phyloP scores from a whole-genome alignment of 2,797 vertebrate species.

The Xyrichtys novacula region DNA sequence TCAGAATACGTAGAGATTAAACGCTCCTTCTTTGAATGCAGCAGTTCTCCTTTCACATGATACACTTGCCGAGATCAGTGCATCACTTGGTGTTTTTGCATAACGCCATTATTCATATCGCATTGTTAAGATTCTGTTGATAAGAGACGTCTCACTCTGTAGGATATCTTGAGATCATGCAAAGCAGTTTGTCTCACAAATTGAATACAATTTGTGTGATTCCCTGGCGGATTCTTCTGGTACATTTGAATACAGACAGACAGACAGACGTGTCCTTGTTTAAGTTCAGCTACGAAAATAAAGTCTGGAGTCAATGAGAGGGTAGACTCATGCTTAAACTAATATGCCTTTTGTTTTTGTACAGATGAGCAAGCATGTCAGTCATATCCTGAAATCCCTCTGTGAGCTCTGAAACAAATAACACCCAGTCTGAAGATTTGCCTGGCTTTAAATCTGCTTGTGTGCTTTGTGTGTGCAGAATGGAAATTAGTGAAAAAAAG shows the following conservation, averaged over 20 bases:
- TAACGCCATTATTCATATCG: constrained; percentile 20
- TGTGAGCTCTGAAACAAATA: constrained; percentile 36
- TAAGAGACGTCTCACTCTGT: constrained; percentile 19
- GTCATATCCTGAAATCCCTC: constrained; percentile 50
- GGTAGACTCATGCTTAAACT: constrained; percentile 32
- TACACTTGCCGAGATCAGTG: constrained; percentile 39
- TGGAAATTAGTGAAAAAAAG: constrained; percentile 14
- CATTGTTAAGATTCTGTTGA: constrained; percentile 41
- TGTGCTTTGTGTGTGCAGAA: constrained; percentile 33
- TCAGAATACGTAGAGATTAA: not conserved
- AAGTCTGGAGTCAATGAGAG: constrained; percentile 24
- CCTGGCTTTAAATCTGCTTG: constrained; percentile 29
- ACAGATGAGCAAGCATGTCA: constrained; percentile 55
- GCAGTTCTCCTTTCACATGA: constrained; percentile 17
- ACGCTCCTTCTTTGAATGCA: not conserved
- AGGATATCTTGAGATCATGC: constrained; percentile 51
- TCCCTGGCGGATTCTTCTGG: constrained; percentile 35
- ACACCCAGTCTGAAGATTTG: constrained; percentile 24
- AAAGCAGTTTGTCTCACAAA: constrained; percentile 57
- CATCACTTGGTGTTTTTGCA: constrained; percentile 51
- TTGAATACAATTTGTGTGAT: constrained; percentile 56
- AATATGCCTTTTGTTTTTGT: constrained; percentile 64
- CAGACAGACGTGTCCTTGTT: constrained; percentile 53
- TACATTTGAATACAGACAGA: constrained; percentile 67
- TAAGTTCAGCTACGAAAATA: constrained; percentile 37